Evolutionary conservation across 2,797 vertebrate genomes (phyloP).

Genomic region (Sternarchorhynchus goeldii): DNA sequence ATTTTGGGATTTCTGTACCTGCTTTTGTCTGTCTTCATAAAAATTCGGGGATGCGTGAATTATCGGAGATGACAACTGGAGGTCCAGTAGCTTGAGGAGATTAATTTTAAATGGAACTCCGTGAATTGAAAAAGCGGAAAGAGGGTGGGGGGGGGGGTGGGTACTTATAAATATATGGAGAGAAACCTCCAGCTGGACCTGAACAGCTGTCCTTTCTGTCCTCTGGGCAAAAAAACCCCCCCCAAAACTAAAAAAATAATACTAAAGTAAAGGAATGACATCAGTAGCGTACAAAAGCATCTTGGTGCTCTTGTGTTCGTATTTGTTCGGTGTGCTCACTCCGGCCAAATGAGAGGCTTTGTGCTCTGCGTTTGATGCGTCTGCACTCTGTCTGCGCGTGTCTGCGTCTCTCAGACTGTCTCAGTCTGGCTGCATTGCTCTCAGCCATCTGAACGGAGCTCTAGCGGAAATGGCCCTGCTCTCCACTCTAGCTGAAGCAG

Average conservation of each 20-base stretch:
- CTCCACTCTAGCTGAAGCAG: neutral
- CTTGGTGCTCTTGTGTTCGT: slow-evolving; percentile 19
- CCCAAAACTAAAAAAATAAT: slow-evolving; percentile 47
- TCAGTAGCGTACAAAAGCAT: slow-evolving; percentile 39
- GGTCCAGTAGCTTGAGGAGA: slow-evolving; percentile 68
- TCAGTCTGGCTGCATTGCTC: slow-evolving; percentile 39
- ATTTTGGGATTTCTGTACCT: slow-evolving; percentile 64
- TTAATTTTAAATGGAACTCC: slow-evolving; percentile 61
- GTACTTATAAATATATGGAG: slow-evolving; percentile 18
- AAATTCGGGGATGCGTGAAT: slow-evolving; percentile 67
- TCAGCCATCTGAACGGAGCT: slow-evolving; percentile 29
- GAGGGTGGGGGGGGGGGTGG: neutral
- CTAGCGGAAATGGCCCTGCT: slow-evolving; percentile 42
- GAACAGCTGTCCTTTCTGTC: slow-evolving; percentile 53
- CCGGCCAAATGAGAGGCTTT: slow-evolving; percentile 4
- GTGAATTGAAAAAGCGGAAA: slow-evolving; percentile 52
- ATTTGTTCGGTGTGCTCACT: slow-evolving; percentile 39
- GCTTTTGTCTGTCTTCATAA: slow-evolving; percentile 68
- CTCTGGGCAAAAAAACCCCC: slow-evolving; percentile 41
- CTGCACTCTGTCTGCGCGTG: slow-evolving; percentile 33
- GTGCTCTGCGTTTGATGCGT: slow-evolving; percentile 16
- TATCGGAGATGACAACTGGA: slow-evolving; percentile 71
- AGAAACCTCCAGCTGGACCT: slow-evolving; percentile 50
- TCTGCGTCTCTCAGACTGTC: slow-evolving; percentile 18
- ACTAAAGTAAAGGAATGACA: slow-evolving; percentile 18